A percentile compares a stretch with the other conserved stretches of the same genome.
These are phyloP conservation scores for Sibirionetta formosa DNA, from an alignment of 2,797 vertebrate genomes.

Conservation along the genomic window DNA sequence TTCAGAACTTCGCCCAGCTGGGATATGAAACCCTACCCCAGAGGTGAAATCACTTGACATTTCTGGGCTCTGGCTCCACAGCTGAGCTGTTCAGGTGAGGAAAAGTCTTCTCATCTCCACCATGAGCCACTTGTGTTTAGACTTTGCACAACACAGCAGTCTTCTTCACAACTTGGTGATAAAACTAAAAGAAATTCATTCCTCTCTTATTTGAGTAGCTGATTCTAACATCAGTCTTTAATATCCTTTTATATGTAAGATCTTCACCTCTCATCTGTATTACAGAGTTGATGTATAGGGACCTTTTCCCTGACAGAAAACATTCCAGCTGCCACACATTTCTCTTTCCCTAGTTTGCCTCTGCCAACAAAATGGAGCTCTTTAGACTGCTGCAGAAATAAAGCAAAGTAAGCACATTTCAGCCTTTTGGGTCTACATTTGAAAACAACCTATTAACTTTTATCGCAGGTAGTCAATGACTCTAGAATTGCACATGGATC, in stretches of 20 bases:
- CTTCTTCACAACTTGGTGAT: not conserved
- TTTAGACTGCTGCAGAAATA: not conserved
- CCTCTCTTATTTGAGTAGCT: not conserved
- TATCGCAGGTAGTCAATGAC: not conserved
- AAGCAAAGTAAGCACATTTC: not conserved
- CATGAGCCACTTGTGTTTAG: not conserved
- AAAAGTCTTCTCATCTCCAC: not conserved
- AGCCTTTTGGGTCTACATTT: not conserved
- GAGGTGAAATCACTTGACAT: fast-evolving
- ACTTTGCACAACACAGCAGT: not conserved
- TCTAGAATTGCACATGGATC: not conserved
- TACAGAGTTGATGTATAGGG: not conserved
- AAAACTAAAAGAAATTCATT: not conserved
- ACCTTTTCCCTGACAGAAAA: not conserved
- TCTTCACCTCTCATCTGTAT: not conserved
- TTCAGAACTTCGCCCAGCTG: not conserved
- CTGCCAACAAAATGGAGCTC: not conserved
- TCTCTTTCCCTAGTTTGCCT: not conserved
- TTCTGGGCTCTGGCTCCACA: fast-evolving
- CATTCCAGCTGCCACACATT: not conserved
- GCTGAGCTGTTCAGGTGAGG: fast-evolving
- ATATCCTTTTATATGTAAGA: not conserved
- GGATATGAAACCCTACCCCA: not conserved
- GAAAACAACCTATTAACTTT: not conserved
- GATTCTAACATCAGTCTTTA: not conserved